A percentile compares a stretch with the other conserved stretches of the same genome.
phyloP scores from a whole-genome alignment of 2,113 vertebrate genomes.

The Leptosomus discolor region DNA sequence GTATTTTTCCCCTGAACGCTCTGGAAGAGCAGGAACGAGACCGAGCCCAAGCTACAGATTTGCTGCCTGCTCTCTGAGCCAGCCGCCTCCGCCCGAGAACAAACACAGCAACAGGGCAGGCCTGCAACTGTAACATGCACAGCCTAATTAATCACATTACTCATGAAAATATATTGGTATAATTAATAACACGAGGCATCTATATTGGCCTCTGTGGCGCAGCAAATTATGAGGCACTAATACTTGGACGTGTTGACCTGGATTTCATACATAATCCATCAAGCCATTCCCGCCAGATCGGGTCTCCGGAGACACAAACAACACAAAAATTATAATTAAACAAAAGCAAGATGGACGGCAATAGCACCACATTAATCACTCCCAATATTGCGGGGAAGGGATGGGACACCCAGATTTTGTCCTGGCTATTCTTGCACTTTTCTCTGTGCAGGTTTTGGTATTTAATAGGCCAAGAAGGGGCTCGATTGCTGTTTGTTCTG shows the following conservation, averaged over 20 bases:
- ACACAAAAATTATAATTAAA: not conserved
- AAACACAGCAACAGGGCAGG: not conserved
- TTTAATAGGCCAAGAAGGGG: not conserved
- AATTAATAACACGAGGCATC: slow-evolving; percentile 62
- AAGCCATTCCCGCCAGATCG: not conserved
- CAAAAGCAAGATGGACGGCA: slow-evolving; percentile 20
- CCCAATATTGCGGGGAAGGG: not conserved
- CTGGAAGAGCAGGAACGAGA: not conserved
- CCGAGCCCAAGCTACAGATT: not conserved
- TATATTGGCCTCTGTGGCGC: slow-evolving; percentile 46
- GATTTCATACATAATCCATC: slow-evolving; percentile 54
- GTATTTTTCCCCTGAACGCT: not conserved
- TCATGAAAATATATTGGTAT: slow-evolving; percentile 59
- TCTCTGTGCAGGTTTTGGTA: not conserved
- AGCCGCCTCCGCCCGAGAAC: not conserved
- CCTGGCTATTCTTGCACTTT: accelerated
- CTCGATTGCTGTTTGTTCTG: not conserved
- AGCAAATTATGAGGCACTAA: slow-evolving; percentile 53
- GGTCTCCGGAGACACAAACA: not conserved
- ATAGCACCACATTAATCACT: not conserved
- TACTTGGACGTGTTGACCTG: slow-evolving; percentile 30
- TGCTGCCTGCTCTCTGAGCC: not conserved
- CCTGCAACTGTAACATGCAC: not conserved
- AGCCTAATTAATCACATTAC: slow-evolving; percentile 49
- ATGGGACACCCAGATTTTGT: not conserved